A percentile compares a stretch with the other conserved stretches of the same genome.
Evolutionary conservation across 2,888 invertebrate species (phyloP).

Genomic region (Oxytorus armatus): DNA sequence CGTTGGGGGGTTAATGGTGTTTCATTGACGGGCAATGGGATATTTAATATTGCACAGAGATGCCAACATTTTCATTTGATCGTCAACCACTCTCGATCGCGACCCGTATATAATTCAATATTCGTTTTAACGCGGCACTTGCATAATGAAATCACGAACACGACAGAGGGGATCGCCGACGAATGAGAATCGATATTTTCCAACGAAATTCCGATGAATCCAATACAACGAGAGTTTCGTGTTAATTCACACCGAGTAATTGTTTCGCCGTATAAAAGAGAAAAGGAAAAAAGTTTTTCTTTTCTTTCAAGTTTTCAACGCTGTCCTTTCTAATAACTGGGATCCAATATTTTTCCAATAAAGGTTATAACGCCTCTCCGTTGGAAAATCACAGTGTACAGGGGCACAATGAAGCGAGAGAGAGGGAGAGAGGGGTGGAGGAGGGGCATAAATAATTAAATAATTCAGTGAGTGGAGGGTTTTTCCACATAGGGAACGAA

Average conservation of each 20-base stretch:
- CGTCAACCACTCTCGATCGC: too few relatives aligned
- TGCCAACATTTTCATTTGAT: background rate
- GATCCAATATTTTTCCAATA: conserved; percentile 12
- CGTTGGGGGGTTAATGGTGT: background rate
- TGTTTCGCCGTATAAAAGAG: background rate
- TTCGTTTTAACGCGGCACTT: too few relatives aligned
- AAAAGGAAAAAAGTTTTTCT: background rate
- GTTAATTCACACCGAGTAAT: too few relatives aligned
- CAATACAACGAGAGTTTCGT: too few relatives aligned
- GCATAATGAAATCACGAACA: too few relatives aligned
- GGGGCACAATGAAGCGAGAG: conserved; percentile 36
- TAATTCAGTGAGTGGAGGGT: too few relatives aligned
- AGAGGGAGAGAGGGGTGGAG: background rate
- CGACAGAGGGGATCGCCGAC: too few relatives aligned
- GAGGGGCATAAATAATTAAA: background rate
- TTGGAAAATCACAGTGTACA: too few relatives aligned
- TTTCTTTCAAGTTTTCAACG: background rate
- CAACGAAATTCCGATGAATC: too few relatives aligned
- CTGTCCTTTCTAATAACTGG: background rate
- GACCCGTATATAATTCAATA: too few relatives aligned
- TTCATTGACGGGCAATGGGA: background rate
- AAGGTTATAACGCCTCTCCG: too few relatives aligned
- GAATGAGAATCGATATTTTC: too few relatives aligned
- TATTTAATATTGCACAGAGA: background rate
- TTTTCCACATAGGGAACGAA: background rate